Evolutionary conservation across 2,797 vertebrate genomes (phyloP).

Genomic region (Neoniphon sammara): DNA sequence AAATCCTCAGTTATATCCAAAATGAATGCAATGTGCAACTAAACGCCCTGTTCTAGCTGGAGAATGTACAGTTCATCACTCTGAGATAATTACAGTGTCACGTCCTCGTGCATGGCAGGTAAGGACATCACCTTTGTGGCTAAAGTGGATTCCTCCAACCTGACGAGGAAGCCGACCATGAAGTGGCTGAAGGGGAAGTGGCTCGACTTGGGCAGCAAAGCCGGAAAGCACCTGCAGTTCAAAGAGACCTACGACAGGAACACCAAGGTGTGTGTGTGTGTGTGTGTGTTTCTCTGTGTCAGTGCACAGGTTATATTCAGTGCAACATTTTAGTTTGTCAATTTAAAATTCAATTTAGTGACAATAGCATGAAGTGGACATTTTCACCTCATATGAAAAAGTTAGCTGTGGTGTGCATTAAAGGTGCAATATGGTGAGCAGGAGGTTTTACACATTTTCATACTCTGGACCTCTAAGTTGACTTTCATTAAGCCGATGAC

Average conservation of each 20-base stretch:
- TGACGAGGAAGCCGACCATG: slow-evolving; percentile 81
- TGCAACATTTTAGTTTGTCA: too few species aligned
- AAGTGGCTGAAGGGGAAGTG: slow-evolving; percentile 98
- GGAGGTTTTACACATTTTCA: too few species aligned
- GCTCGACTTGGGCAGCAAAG: slow-evolving; percentile 90
- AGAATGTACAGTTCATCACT: slow-evolving; percentile 17
- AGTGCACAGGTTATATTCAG: too few species aligned
- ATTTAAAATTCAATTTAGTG: too few species aligned
- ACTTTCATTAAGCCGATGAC: too few species aligned
- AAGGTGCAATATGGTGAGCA: too few species aligned
- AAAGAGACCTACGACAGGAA: slow-evolving; percentile 88
- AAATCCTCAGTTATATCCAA: slow-evolving; percentile 30
- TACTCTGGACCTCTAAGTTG: too few species aligned
- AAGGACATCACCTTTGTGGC: slow-evolving; percentile 81
- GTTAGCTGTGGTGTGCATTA: too few species aligned
- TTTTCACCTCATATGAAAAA: too few species aligned
- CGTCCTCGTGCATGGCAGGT: slow-evolving; percentile 65
- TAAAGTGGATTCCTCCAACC: slow-evolving; percentile 83
- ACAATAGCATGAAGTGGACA: too few species aligned
- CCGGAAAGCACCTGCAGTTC: slow-evolving; percentile 88
- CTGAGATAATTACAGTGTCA: slow-evolving; percentile 22
- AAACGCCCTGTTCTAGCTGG: slow-evolving; percentile 15
- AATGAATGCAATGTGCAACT: slow-evolving; percentile 14
- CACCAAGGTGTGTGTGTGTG: slow-evolving; percentile 82
- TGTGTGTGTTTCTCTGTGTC: slow-evolving; percentile 5